Conservation (phyloP, 2,113 vertebrate genomes). For the Telmatochromis brichardi region DNA sequence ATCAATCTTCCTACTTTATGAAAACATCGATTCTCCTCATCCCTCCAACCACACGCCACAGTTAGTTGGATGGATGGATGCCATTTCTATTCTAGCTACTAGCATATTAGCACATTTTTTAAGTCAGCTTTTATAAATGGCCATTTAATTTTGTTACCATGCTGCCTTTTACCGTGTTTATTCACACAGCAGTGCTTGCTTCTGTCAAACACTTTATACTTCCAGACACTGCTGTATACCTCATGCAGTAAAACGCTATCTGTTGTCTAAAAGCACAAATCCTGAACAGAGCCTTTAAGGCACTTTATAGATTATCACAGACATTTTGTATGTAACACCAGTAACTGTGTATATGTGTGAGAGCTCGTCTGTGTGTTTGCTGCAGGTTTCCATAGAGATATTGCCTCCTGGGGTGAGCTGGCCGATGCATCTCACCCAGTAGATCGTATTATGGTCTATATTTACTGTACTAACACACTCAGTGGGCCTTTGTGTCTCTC, state of each 20-base stretch:
- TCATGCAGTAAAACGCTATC: neutral
- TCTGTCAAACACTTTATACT: neutral
- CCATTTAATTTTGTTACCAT: neutral
- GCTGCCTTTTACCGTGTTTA: neutral
- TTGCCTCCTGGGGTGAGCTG: constrained; percentile 27
- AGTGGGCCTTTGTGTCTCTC: constrained; percentile 40
- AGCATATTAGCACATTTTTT: neutral
- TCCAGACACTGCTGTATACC: neutral
- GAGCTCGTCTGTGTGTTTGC: neutral
- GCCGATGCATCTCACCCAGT: constrained; percentile 29
- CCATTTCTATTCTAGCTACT: neutral
- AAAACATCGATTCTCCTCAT: neutral
- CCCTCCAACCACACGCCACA: neutral
- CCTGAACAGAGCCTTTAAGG: neutral
- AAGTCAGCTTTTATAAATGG: neutral
- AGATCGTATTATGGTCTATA: constrained; percentile 59
- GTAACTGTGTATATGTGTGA: neutral
- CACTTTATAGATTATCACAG: neutral
- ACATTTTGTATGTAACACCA: neutral
- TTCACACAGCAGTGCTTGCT: neutral
- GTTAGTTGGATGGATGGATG: neutral
- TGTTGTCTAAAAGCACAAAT: neutral
- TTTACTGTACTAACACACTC: constrained; percentile 60
- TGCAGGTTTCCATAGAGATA: constrained; percentile 49
- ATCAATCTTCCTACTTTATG: neutral